These are phyloP conservation scores for Drosophila acutilabella DNA, from an alignment of 2,888 invertebrate genomes.

Conservation along the genomic window DNA sequence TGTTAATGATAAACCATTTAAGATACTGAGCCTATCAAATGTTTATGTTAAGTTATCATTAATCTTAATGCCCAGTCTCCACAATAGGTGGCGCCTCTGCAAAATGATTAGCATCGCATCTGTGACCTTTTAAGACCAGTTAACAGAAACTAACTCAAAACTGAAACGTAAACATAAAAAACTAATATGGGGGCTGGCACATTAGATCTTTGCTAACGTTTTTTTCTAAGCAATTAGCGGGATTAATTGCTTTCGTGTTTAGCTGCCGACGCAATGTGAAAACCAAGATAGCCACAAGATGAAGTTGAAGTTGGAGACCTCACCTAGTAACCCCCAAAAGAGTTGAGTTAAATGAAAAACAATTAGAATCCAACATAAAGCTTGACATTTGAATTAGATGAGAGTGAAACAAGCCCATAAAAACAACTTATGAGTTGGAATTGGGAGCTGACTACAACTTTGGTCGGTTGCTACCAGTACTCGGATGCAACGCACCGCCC, in stretches of 20 bases:
- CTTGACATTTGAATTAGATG: conserved; percentile 69
- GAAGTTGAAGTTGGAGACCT: conserved; percentile 37
- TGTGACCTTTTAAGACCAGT: conserved; percentile 46
- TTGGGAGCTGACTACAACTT: conserved; percentile 40
- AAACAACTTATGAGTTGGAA: conserved; percentile 1
- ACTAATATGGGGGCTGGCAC: conserved; percentile 54
- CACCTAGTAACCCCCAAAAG: conserved; percentile 66
- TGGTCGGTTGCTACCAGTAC: conserved; percentile 50
- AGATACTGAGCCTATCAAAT: conserved; percentile 21
- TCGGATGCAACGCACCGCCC: conserved; percentile 66
- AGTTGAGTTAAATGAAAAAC: conserved; percentile 49
- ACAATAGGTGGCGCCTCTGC: conserved; percentile 33
- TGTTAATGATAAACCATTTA: conserved; percentile 15
- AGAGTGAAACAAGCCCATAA: conserved; percentile 49
- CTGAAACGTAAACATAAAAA: conserved; percentile 13
- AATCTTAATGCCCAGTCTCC: conserved; percentile 23
- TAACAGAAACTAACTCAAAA: conserved; percentile 8
- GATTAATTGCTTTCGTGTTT: conserved; percentile 64
- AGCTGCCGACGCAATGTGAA: conserved; percentile 33
- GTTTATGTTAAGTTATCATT: conserved; percentile 13
- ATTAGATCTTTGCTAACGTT: conserved; percentile 56
- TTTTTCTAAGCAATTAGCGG: conserved; percentile 54
- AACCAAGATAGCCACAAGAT: background rate
- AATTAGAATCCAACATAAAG: conserved; percentile 68
- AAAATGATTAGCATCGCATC: conserved; percentile 24